Percentiles rank a stretch among this genome's conserved stretches.
phyloP scores from a whole-genome alignment of 92 coral and sea anemone genomes.

The Epizoanthus rinbou region DNA sequence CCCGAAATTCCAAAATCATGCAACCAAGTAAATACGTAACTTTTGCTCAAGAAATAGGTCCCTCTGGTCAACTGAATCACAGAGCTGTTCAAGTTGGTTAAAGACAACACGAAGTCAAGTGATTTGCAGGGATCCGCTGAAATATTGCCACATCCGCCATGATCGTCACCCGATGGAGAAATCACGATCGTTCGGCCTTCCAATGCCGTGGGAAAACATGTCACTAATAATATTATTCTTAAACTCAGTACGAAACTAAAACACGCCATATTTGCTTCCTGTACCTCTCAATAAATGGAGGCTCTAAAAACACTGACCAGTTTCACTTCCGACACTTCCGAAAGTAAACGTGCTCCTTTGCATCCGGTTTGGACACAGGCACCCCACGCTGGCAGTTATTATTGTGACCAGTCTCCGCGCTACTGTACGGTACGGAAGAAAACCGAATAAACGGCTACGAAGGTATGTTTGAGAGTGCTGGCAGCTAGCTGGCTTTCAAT shows the following conservation, averaged over 20 bases:
- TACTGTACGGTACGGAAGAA: no score
- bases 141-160: conserved; percentile 35
- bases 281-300: background rate
- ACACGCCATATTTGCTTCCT: conserved; percentile 12
- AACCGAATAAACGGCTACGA: no score
- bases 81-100: conserved; percentile 43
- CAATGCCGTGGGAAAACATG: background rate
- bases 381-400: no score
- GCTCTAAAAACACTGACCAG: background rate
- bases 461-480: no score
- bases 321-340: no score
- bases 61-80: conserved; percentile 57
- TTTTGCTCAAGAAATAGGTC: conserved; percentile 53
- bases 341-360: no score
- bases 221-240: background rate
- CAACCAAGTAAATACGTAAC: conserved; percentile 51
- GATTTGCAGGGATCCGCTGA: conserved; percentile 51
- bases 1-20: conserved; percentile 67
- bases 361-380: no score
- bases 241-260: background rate
- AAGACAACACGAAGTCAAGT: conserved; percentile 61
- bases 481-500: no score
- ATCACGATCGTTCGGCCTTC: conserved; percentile 32
- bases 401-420: no score
- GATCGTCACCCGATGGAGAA: conserved; percentile 52